These are phyloP conservation scores for Stegana nigrithorax DNA, from an alignment of 2,888 invertebrate genomes.

Conservation along the genomic window DNA sequence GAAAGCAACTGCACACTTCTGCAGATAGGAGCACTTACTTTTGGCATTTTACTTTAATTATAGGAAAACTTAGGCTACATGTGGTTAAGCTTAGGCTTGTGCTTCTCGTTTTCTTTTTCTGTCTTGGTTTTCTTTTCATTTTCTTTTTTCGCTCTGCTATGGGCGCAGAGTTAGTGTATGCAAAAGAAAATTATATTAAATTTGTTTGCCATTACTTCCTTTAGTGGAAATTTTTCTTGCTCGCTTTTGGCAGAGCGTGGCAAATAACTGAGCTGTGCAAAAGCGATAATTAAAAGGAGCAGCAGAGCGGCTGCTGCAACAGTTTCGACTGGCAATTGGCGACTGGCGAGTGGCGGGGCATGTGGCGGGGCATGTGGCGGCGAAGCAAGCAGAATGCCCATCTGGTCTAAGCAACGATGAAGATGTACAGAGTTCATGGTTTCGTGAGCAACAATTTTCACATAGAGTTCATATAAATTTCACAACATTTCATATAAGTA, in stretches of 20 bases:
- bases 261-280: constrained; percentile 8
- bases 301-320: too few relatives aligned
- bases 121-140: too few relatives aligned
- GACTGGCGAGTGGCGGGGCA: constrained; percentile 32
- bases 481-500: neutral
- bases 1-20: too few relatives aligned
- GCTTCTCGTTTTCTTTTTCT: too few relatives aligned
- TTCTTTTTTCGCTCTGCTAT: too few relatives aligned
- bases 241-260: neutral
- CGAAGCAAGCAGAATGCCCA: neutral
- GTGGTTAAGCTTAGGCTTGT: neutral
- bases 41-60: constrained; percentile 16
- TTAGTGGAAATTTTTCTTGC: neutral
- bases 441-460: constrained; percentile 54
- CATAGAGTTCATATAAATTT: neutral
- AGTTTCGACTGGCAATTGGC: too few relatives aligned
- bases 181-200: neutral
- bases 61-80: constrained; percentile 16
- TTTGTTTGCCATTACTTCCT: constrained; percentile 1
- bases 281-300: constrained; percentile 16
- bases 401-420: constrained; percentile 8
- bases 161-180: too few relatives aligned
- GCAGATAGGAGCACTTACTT: too few relatives aligned
- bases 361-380: constrained; percentile 22
- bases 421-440: constrained; percentile 46